Evolutionary conservation across 1,140 invertebrate genomes (phyloP).

Genomic region (Sitobion miscanthi): DNA sequence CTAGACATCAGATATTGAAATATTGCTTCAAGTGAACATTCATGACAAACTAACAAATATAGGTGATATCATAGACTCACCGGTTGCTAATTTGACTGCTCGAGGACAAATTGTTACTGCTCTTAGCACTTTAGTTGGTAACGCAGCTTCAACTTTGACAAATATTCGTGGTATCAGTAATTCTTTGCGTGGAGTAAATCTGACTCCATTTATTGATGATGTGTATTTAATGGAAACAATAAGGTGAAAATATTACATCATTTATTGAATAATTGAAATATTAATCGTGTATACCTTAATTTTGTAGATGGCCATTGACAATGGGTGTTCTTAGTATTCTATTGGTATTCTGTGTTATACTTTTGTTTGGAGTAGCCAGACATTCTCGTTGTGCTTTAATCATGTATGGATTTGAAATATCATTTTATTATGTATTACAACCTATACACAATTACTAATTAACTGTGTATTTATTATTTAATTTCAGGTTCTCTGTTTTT

Average conservation of each 20-base stretch:
- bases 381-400: constrained; percentile 84
- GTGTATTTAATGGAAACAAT: constrained; percentile 59
- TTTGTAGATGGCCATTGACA: constrained; percentile 76
- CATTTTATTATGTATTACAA: background rate
- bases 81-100: constrained; percentile 77
- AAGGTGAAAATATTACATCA: constrained; percentile 35
- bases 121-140: constrained; percentile 72
- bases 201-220: constrained; percentile 68
- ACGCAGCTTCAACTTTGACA: constrained; percentile 73
- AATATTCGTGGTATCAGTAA: constrained; percentile 76
- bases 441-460: background rate
- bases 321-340: constrained; percentile 79
- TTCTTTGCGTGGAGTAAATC: constrained; percentile 72
- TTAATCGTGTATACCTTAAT: constrained; percentile 34
- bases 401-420: constrained; percentile 67
- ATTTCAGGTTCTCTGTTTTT: constrained; percentile 77
- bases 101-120: constrained; percentile 71
- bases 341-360: constrained; percentile 79
- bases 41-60: constrained; percentile 73
- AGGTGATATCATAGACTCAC: constrained; percentile 75
- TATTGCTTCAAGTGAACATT: constrained; percentile 72
- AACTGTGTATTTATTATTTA: constrained; percentile 57
- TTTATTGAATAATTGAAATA: constrained; percentile 9
- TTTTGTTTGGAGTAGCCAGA: constrained; percentile 81
- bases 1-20: constrained; percentile 66